Evolutionary conservation across 2,797 vertebrate species (phyloP), one percentile per base, ranked within the genome.

Genomic region (Gambelia wislizenii): DNA sequence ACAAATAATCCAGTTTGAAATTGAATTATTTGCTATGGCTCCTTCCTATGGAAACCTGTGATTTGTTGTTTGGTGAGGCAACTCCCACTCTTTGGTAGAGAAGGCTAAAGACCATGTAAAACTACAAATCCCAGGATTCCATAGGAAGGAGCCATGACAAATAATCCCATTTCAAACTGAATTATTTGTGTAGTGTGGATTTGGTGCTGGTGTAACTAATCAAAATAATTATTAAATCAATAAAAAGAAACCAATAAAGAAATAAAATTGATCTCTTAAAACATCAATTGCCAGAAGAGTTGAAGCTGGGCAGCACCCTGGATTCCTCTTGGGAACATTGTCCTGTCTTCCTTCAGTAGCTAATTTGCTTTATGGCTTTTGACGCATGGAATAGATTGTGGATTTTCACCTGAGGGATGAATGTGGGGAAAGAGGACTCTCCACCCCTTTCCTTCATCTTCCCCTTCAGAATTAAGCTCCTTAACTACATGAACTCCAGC

Each of bases 381-480:
- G 56, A 56, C 25, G 30, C 78, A 52, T n/a, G 69, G 1, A 0
- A 91, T 89, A 89, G 95, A 94, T 94, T 92, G 91, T 91, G 78
- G 74, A 85, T 89, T 93, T 88, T 78, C 94, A 95, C 92, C 93
- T 94, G 94, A 83, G 61, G 89, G 33, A 88, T 92, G 90, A 93
- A 93, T 90, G 92, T 30, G 22, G 56, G 33, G 64, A 67, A 67
- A 67, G 64, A 67, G 30, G 3, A 33, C 64, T 67, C 64, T 33
- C 64, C 61, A 33, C 69, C 89, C 42, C 83, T 87, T 93, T 89
- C 92, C 94, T 93, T 89, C 89, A 61, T 77, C 90, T 87, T 94
- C 86, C 81, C 89, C 83, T 91, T 88, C 89, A 85, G 89, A 91
- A 92, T 87, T 94, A 95, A 95, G 92, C 93, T 93, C 44, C 94